A percentile compares a stretch with the other conserved stretches of the same genome.
phyloP scores from a whole-genome alignment of 2,888 invertebrate genomes.

The Cylloceria caligata region DNA sequence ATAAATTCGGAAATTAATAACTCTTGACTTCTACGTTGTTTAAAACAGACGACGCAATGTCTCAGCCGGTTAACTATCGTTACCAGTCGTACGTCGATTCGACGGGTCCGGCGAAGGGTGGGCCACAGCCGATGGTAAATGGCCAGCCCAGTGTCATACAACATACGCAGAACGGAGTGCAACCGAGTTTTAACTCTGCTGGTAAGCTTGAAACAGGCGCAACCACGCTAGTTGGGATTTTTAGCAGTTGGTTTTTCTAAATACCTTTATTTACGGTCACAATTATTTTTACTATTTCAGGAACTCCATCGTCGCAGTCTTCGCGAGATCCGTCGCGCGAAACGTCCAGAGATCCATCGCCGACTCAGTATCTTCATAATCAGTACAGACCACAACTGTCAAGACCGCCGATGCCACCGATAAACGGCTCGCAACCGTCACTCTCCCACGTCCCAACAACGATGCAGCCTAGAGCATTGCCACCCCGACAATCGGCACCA shows the following conservation, averaged over 20 bases:
- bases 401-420: constrained; percentile 77
- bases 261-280: too few species aligned
- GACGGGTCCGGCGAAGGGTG: constrained; percentile 73
- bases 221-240: neutral
- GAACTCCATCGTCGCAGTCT: constrained; percentile 83
- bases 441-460: constrained; percentile 31
- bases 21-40: neutral
- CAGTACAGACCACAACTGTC: constrained; percentile 77
- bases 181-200: constrained; percentile 75
- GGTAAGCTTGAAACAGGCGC: constrained; percentile 71
- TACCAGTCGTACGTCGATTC: constrained; percentile 75
- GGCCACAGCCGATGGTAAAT: constrained; percentile 74
- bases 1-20: neutral
- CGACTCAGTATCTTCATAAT: constrained; percentile 81
- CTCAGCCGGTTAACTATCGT: constrained; percentile 79
- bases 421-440: constrained; percentile 76
- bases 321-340: constrained; percentile 86
- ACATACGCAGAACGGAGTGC: constrained; percentile 79
- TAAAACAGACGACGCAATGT: constrained; percentile 76
- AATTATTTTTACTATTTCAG: constrained; percentile 73
- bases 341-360: constrained; percentile 84
- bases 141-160: constrained; percentile 75
- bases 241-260: too few species aligned
- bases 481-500: constrained; percentile 61
- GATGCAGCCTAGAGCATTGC: constrained; percentile 52